Percentiles rank a stretch among this genome's conserved stretches.
Conservation (phyloP, 2,113 vertebrate species). For the Channa maculata region DNA sequence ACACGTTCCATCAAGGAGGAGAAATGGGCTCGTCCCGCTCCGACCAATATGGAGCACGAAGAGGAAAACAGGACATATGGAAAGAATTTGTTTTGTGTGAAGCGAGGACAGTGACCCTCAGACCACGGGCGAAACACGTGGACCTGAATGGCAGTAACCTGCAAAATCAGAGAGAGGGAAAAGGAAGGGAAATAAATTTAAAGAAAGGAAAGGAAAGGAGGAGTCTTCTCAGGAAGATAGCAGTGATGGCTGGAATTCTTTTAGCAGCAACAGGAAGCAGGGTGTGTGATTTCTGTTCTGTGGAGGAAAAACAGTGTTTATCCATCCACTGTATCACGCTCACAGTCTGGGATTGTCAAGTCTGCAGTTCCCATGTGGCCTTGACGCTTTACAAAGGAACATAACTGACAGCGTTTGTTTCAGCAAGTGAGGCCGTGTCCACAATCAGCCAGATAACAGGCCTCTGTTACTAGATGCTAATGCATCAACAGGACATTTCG, state of each 20-base stretch:
- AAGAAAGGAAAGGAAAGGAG: slow-evolving; percentile 54
- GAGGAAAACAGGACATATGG: slow-evolving; percentile 59
- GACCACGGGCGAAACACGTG: neutral
- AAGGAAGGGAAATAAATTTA: slow-evolving; percentile 18
- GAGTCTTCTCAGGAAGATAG: slow-evolving; percentile 64
- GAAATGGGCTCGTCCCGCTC: slow-evolving; percentile 18
- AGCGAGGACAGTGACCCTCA: slow-evolving; percentile 37
- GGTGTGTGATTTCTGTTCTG: neutral
- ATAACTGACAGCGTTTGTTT: slow-evolving; percentile 12
- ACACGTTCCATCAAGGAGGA: slow-evolving; percentile 46
- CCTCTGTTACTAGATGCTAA: no score
- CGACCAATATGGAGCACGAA: slow-evolving; percentile 14
- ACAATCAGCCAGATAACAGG: neutral
- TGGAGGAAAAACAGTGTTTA: no score
- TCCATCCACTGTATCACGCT: no score
- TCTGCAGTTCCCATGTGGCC: no score
- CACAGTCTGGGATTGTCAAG: no score
- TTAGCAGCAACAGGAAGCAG: slow-evolving; percentile 62
- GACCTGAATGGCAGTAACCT: slow-evolving; percentile 53
- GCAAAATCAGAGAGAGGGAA: neutral
- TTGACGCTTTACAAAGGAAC: neutral
- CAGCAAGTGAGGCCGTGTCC: neutral
- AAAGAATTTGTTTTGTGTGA: slow-evolving; percentile 63
- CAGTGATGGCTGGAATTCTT: slow-evolving; percentile 53
- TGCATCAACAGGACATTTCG: no score